Base-by-base conservation (phyloP, 1,140 invertebrate species). In the Stegodyphus dumicola region DNA sequence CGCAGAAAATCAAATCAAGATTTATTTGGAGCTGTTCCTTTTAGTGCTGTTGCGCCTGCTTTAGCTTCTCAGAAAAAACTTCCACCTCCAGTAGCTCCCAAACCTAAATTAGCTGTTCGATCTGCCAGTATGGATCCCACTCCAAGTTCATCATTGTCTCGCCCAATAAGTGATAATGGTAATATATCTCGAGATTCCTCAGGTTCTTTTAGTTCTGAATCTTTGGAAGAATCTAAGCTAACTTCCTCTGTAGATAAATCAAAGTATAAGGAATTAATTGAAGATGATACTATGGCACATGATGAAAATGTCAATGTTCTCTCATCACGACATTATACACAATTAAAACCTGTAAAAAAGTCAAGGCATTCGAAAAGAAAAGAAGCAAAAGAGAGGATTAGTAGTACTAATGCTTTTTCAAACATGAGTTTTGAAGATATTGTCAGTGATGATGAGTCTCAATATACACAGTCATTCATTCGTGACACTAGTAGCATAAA, bases 371-470 rank as follows among this genome's bases (percentile, higher is more conserved):
- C 84, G 13, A 88, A 88, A 86, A 87, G 81, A 64, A 88, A 86
- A 71, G 87, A 88, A 83, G 70, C 75, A 0, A 87, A 88, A 56
- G 87, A 88, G 11, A 73, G 74, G 33, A 70, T 53, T 0, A 73
- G 67, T 49, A 86, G 85, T 52, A 87, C 87, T n/a, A 88, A 86
- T 5, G 94, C 94, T 6, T 94, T 95, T 87, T 94, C 93, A 87
- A 95, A 95, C 88, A 94, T 95, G 93, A 95, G 94, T 88, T 95
- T 95, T 87, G 94, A 95, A 89, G 94, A 95, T 89, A 94, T 94
- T 88, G 93, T 93, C 2, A 94, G 93, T 33, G 94, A 94, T 87
- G 93, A 94, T 78, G 91, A 91, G n/a, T 71, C 75, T 7, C 84
- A 86, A 11, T 77, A 77, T 52, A 86, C 84, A 3, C 66, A 78